phyloP scores from a whole-genome alignment of 2,113 vertebrate genomes.

The Mormoops blainvillei region DNA sequence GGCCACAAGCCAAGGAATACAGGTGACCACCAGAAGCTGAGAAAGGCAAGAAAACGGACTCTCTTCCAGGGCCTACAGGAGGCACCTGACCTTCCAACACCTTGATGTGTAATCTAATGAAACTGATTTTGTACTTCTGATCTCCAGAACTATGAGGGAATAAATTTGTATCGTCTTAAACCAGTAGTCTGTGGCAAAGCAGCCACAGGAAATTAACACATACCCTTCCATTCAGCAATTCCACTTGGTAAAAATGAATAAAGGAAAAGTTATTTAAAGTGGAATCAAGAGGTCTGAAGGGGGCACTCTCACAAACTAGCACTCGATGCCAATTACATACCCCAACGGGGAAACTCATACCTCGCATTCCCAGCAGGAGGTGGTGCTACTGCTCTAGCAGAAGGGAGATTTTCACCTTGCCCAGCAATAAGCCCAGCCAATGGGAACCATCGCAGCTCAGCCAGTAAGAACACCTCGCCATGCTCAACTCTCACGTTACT shows the following conservation, averaged over 20 bases:
- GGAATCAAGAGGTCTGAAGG: background rate
- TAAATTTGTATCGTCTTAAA: background rate
- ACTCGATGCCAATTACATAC: background rate
- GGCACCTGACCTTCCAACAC: background rate
- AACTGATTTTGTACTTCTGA: background rate
- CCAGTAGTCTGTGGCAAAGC: background rate
- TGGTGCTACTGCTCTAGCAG: background rate
- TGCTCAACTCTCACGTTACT: no score
- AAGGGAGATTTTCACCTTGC: background rate
- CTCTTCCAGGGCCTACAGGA: background rate
- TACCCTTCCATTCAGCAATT: background rate
- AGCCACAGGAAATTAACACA: fast-evolving
- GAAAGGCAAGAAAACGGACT: background rate
- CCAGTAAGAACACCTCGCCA: background rate
- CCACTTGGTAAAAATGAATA: background rate
- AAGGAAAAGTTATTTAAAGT: background rate
- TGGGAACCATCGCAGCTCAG: background rate
- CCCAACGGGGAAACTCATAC: background rate
- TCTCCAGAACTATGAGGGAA: background rate
- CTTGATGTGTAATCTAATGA: background rate
- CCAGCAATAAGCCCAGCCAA: background rate
- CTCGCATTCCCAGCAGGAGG: background rate
- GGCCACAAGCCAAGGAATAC: background rate
- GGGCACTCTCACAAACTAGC: background rate
- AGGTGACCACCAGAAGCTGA: background rate